phyloP scores from a whole-genome alignment of 2,888 invertebrate species.

The Agonopterix heracliana region DNA sequence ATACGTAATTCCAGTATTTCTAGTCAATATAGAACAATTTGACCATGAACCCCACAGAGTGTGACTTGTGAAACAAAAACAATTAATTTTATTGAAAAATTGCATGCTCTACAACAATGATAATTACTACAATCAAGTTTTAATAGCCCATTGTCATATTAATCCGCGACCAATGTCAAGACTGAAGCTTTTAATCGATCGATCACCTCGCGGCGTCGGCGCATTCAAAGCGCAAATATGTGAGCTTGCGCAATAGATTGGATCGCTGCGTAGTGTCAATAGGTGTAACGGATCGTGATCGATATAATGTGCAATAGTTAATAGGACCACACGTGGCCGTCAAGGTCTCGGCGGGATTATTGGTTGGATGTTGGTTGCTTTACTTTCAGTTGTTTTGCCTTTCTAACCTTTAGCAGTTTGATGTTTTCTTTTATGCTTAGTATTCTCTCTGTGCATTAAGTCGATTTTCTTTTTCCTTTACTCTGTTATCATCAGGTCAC shows the following conservation, averaged over 20 bases:
- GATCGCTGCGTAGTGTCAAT: slow-evolving; percentile 24
- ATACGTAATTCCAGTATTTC: not conserved
- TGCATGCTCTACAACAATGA: slow-evolving; percentile 7
- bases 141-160: slow-evolving; percentile 25
- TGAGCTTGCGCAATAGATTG: slow-evolving; percentile 41
- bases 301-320: slow-evolving; percentile 28
- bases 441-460: no score
- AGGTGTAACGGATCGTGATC: slow-evolving; percentile 34
- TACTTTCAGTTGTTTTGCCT: not conserved
- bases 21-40: not conserved
- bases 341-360: slow-evolving; percentile 25
- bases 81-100: slow-evolving; percentile 10
- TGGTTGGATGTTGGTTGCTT: not conserved
- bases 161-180: slow-evolving; percentile 45
- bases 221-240: slow-evolving; percentile 33
- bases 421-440: no score
- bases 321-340: slow-evolving; percentile 42
- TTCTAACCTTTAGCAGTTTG: not conserved
- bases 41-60: slow-evolving; percentile 4
- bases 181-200: slow-evolving; percentile 20
- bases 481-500: no score
- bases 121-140: slow-evolving; percentile 13
- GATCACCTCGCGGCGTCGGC: slow-evolving; percentile 20
- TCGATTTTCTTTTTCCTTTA: no score
- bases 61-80: not conserved